Conservation (phyloP, 1,140 invertebrate species). For the Adelges cooleyi region DNA sequence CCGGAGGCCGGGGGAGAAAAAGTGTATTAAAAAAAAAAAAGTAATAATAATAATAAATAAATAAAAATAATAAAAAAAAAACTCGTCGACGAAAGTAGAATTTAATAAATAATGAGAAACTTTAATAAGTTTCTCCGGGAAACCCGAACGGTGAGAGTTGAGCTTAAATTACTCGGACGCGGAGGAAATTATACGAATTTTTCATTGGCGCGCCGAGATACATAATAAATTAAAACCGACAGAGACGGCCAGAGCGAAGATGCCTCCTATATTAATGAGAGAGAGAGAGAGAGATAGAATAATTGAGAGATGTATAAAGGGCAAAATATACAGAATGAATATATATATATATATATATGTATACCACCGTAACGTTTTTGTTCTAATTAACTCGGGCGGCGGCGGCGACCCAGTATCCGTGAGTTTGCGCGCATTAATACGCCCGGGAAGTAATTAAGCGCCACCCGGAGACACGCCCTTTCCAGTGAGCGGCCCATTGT, state of each 20-base stretch:
- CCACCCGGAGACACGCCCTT: conserved; percentile 23
- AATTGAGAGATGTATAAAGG: too few species aligned
- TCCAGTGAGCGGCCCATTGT: neutral
- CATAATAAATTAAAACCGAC: conserved; percentile 26
- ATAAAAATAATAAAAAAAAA: neutral
- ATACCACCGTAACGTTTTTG: conserved; percentile 14
- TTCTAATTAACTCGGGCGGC: conserved; percentile 21
- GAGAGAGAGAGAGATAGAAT: neutral
- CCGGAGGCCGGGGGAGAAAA: neutral
- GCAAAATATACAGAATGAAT: too few species aligned
- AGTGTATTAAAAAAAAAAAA: conserved; percentile 16
- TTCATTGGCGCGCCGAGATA: conserved; percentile 18
- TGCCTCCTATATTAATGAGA: too few species aligned
- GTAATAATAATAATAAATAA: neutral
- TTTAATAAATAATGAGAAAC: conserved; percentile 29
- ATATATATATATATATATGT: too few species aligned
- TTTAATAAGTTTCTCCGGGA: conserved; percentile 25
- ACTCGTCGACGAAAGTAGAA: conserved; percentile 10
- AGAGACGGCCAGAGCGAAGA: neutral
- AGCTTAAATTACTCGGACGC: conserved; percentile 21
- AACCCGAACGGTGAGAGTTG: neutral
- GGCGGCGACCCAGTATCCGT: neutral
- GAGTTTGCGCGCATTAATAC: conserved; percentile 28
- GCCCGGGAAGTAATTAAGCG: conserved; percentile 25
- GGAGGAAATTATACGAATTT: conserved; percentile 28